Conservation (phyloP, 2,113 vertebrate genomes). For the Channa maculata region DNA sequence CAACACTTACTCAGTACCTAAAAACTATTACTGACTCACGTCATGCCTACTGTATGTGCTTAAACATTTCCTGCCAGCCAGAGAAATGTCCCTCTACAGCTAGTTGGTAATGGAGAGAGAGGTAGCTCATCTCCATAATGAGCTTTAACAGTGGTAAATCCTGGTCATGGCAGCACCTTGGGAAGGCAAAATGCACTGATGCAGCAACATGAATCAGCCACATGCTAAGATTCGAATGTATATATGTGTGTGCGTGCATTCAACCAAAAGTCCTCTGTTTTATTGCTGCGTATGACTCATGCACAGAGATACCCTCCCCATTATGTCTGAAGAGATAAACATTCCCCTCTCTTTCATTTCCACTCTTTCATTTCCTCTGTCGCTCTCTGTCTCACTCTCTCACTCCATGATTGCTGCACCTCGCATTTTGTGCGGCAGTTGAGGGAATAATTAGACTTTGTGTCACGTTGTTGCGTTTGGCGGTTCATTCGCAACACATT, state of each 20-base stretch:
- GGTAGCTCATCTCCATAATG: constrained; percentile 56
- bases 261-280: constrained; percentile 20
- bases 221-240: constrained; percentile 53
- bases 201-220: constrained; percentile 53
- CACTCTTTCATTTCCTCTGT: constrained; percentile 47
- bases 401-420: constrained; percentile 45
- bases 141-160: constrained; percentile 63
- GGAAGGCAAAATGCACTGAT: constrained; percentile 52
- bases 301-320: constrained; percentile 49
- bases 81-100: constrained; percentile 17
- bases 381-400: constrained; percentile 28
- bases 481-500: constrained; percentile 49
- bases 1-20: not conserved
- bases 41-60: constrained; percentile 40
- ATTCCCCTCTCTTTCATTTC: constrained; percentile 41
- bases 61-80: constrained; percentile 13
- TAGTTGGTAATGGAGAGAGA: constrained; percentile 30
- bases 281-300: constrained; percentile 60
- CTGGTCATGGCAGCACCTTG: constrained; percentile 53
- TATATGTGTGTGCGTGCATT: not conserved
- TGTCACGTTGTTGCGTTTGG: constrained; percentile 27
- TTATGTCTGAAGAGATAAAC: constrained; percentile 66
- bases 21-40: constrained; percentile 32
- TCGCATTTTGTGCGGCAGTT: constrained; percentile 37
- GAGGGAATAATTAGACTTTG: constrained; percentile 63